These are phyloP conservation scores for Zenarchopterus dispar DNA, from an alignment of 2,797 vertebrate genomes.

Conservation along the genomic window DNA sequence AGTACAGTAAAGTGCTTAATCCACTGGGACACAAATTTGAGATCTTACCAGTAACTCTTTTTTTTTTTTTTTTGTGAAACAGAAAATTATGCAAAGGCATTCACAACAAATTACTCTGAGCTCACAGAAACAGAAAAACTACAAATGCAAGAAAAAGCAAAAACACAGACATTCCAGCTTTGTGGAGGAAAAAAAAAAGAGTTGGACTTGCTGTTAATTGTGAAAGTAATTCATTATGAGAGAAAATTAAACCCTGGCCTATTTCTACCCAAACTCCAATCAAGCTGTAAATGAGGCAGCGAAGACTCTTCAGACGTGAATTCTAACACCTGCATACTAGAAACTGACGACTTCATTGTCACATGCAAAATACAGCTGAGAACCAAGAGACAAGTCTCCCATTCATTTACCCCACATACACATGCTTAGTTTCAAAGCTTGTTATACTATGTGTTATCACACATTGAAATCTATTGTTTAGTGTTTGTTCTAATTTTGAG, in stretches of 20 bases:
- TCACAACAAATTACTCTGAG: constrained; percentile 27
- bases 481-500: neutral
- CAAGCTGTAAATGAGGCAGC: constrained; percentile 80
- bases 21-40: constrained; percentile 55
- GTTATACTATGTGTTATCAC: neutral
- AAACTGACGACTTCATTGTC: constrained; percentile 12
- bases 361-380: neutral
- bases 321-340: constrained; percentile 49
- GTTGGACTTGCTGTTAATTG: constrained; percentile 79
- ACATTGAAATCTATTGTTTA: neutral
- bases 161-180: constrained; percentile 42
- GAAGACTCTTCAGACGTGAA: constrained; percentile 63
- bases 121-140: constrained; percentile 36
- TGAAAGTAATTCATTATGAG: constrained; percentile 79
- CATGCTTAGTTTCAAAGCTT: neutral
- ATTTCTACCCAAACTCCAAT: constrained; percentile 73
- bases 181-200: constrained; percentile 60
- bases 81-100: constrained; percentile 57
- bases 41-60: constrained; percentile 67
- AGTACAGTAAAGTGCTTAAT: constrained; percentile 32
- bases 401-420: neutral
- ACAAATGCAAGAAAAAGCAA: constrained; percentile 40
- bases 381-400: neutral
- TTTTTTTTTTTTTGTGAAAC: constrained; percentile 64
- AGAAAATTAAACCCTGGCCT: constrained; percentile 76